These are phyloP conservation scores for Podilymbus podiceps DNA, from an alignment of 2,113 vertebrate genomes.

Conservation along the genomic window DNA sequence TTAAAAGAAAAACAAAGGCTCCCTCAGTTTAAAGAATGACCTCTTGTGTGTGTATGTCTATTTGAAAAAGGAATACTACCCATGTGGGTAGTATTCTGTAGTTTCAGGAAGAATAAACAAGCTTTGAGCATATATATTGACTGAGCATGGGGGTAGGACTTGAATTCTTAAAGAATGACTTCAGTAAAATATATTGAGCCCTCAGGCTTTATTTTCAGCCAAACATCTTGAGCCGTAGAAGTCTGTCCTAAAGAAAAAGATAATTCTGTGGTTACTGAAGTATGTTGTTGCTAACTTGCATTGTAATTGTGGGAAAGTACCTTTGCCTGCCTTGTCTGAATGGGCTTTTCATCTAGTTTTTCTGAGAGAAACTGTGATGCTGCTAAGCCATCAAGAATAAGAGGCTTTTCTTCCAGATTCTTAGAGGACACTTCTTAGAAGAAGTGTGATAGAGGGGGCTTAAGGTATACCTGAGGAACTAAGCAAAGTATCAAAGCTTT, in stretches of 20 bases:
- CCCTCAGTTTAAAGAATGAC: not conserved
- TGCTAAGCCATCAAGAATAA: not conserved
- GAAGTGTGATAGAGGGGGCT: not conserved
- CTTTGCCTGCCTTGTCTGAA: slow-evolving; percentile 3
- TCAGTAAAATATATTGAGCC: not conserved
- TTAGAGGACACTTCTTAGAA: no score
- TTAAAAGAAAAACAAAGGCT: not conserved
- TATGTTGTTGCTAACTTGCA: not conserved
- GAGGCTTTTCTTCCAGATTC: not conserved
- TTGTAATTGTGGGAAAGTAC: slow-evolving; percentile 26
- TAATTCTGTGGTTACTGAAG: not conserved
- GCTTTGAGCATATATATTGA: not conserved
- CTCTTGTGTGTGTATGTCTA: not conserved
- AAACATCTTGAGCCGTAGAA: not conserved
- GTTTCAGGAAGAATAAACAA: not conserved
- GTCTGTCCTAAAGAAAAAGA: not conserved
- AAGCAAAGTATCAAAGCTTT: not conserved
- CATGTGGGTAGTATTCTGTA: not conserved
- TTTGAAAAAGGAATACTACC: not conserved
- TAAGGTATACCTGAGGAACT: not conserved
- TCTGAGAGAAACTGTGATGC: not conserved
- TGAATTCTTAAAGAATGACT: slow-evolving; percentile 14
- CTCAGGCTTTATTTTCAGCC: not conserved
- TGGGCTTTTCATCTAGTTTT: not conserved
- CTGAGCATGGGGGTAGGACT: not conserved